Evolutionary conservation across 1,140 invertebrate species (phyloP).

Genomic region (Alviniconcha marisindica): DNA sequence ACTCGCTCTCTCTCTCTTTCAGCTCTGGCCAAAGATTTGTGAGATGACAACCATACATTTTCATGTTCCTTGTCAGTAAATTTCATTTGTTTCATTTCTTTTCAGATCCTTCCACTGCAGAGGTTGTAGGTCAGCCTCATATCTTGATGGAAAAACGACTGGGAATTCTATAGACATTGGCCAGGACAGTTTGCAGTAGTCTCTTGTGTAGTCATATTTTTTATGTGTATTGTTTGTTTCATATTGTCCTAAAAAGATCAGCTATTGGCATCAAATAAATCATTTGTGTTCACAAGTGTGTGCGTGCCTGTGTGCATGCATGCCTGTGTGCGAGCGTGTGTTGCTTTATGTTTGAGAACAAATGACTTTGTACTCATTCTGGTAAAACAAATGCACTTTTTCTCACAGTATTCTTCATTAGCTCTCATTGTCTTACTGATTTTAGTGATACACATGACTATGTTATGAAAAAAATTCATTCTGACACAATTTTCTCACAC

Average conservation of each 20-base stretch:
- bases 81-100: conserved; percentile 24
- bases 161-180: conserved; percentile 46
- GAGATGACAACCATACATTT: not conserved
- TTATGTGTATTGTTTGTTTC: too few species aligned
- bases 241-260: not conserved
- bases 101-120: conserved; percentile 57
- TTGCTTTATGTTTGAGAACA: not conserved
- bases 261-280: not conserved
- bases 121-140: conserved; percentile 56
- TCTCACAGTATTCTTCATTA: too few species aligned
- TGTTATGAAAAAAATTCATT: too few species aligned
- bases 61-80: not conserved
- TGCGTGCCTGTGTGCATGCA: not conserved
- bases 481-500: too few species aligned
- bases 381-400: too few species aligned
- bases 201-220: not conserved
- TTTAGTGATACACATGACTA: too few species aligned
- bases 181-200: not conserved
- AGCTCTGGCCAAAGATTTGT: not conserved
- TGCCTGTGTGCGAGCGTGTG: not conserved
- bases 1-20: not conserved
- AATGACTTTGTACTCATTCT: too few species aligned
- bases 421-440: too few species aligned
- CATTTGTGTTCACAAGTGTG: not conserved
- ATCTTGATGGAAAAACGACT: conserved; percentile 57